Base-by-base conservation (phyloP, 2,113 vertebrate species). In the Coracopsis vasa region DNA sequence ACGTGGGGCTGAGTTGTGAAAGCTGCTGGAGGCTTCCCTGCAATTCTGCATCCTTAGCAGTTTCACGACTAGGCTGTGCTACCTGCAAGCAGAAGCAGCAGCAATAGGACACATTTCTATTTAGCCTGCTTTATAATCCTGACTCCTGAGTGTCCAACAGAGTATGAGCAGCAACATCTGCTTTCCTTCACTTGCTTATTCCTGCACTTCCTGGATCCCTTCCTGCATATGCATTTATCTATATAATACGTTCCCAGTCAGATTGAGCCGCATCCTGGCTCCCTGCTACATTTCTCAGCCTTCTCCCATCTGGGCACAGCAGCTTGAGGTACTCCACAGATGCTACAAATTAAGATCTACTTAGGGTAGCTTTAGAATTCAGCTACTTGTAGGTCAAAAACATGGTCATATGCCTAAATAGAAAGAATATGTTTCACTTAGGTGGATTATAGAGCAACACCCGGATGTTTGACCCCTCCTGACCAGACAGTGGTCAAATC, bases 61-160 rank as follows among this genome's bases (percentile, higher is more conserved):
- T 33, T 83, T 35, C 14, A 4, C 0, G 10, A 44, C 10, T 2
- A 42, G 29, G 44, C 29, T 54, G 44, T 51, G 86, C 58, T 53
- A 60, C 20, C 33, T 7, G 0, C 31, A 39, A 70, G 85, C 64
- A 70, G 53, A 69, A 80, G 66, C 10, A 72, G 21, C 28, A 48
- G 9, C 1, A 1, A 27, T 0, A 56, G 16, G 27, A 65, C 2
- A 51, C 19, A 7, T 13, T 39, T 80, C 86, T 11, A 31, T 31
- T 61, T 11, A 27, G 17, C 9, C 21, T 47, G 29, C 11, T 93
- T 72, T 41, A 58, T 17, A 80, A 73, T 19, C 37, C 44, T 41
- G 12, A 8, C 28, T 66, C 64, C 29, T 0, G 6, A 10, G 37
- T 0, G 1, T 9, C 3, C 3, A 48, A 18, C 0, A 21, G 11